Evolutionary conservation across 2,113 vertebrate species (phyloP), one percentile per base, ranked within the genome.

Genomic region (Salvelinus sp.): DNA sequence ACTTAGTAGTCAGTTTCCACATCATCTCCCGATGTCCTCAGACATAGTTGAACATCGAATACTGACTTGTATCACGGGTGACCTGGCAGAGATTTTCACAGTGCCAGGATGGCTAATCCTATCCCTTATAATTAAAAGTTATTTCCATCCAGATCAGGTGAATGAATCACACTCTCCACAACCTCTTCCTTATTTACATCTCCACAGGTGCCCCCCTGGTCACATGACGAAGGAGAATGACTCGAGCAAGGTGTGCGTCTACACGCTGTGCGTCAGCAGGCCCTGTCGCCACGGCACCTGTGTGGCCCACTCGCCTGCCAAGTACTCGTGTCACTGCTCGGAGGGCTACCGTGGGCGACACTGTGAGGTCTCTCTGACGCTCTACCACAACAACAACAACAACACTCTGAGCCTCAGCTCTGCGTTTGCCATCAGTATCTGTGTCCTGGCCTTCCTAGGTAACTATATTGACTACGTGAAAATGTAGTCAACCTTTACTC

Each of bases 391-490:
- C 58, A 92, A 94, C 7, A 91, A 93, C 18, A 85, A 94, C 81
- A 87, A 82, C 83, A 92, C 84, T 83, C 93, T 96, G 60, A 95
- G 94, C 86, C 94, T 96, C 82, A 96, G 93, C 89, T 96, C 95
- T 83, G 92, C 96, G 90, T 95, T 96, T 13, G 95, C 95, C 86
- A 96, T 96, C 92, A 95, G 94, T 81, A 90, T 96, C 87, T 96
- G 95, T 86, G 95, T 96, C 88, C 79, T 96, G 92, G 95, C 94
- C 0, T 94, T 97, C 67, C 86, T 96, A 94, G 95, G 95, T 97
- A 96, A 92, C 89, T 95, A 95, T 69, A 88, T 92, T 25, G 92
- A 93, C 79, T 94, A 94, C 14, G 69, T 92, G 69, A 88, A 14
- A 30, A 9, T 6, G 27, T 2, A 5, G 23, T 22, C n/a, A n/a